A percentile compares a stretch with the other conserved stretches of the same genome.
phyloP scores from a whole-genome alignment of 2,888 invertebrate species.

The Gastrophysa polygoni region DNA sequence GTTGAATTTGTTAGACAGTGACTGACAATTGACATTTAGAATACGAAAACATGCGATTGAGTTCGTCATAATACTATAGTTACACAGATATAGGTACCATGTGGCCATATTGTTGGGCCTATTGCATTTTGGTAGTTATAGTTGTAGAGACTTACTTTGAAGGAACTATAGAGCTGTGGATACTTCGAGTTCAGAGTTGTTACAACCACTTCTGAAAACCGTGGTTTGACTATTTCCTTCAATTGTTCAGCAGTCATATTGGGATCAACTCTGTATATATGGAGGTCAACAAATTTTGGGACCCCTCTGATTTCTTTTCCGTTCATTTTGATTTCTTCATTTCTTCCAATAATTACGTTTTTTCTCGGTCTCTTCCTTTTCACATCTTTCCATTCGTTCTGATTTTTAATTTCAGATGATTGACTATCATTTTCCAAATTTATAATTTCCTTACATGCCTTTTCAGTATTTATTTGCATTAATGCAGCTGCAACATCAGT shows the following conservation, averaged over 20 bases:
- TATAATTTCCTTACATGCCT: slow-evolving; percentile 9
- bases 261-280: slow-evolving; percentile 1
- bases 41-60: no score
- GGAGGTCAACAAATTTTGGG: slow-evolving; percentile 4
- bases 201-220: background rate
- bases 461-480: slow-evolving; percentile 11
- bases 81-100: background rate
- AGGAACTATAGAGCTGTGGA: slow-evolving; percentile 6
- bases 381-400: slow-evolving; percentile 10
- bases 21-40: no score
- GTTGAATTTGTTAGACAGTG: no score
- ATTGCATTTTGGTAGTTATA: background rate
- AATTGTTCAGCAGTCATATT: slow-evolving; percentile 1
- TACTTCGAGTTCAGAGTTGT: background rate
- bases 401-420: slow-evolving; percentile 2
- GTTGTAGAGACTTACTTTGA: background rate
- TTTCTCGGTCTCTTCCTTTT: slow-evolving; percentile 11
- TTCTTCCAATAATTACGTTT: slow-evolving; percentile 10
- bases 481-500: slow-evolving; percentile 15
- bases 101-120: background rate
- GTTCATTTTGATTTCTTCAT: slow-evolving; percentile 14
- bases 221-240: background rate
- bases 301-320: slow-evolving; percentile 6
- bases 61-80: no score
- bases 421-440: slow-evolving; percentile 2